Conservation (phyloP, 2,113 vertebrate species). For the Neofelis nebulosa region DNA sequence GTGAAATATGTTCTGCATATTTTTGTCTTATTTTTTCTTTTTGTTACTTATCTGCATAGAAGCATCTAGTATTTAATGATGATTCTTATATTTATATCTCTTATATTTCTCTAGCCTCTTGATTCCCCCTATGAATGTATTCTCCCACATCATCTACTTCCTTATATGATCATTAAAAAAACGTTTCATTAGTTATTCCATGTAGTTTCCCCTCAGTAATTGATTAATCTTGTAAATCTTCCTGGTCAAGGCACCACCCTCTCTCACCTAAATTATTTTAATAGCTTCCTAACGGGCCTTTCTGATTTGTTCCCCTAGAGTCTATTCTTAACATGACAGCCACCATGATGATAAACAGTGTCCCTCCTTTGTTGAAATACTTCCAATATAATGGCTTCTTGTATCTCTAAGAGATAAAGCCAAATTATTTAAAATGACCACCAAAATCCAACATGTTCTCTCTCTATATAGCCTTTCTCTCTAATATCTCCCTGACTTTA, state of each 20-base stretch:
- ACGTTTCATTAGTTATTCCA: background rate
- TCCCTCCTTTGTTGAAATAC: background rate
- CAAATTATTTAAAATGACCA: background rate
- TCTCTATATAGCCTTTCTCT: background rate
- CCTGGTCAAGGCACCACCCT: background rate
- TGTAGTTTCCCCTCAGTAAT: background rate
- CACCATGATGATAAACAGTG: background rate
- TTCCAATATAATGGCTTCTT: background rate
- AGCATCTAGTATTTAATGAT: background rate
- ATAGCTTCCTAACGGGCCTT: background rate
- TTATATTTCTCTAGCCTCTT: background rate
- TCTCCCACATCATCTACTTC: background rate
- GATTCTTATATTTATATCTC: background rate
- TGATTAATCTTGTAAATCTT: rapidly evolving
- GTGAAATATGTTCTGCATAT: background rate
- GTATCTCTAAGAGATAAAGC: background rate
- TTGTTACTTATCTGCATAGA: background rate
- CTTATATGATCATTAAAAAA: background rate
- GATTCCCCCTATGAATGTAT: background rate
- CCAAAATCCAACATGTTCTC: background rate
- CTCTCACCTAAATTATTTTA: background rate
- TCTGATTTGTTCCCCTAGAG: background rate
- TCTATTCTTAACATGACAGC: background rate
- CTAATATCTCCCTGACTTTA: background rate
- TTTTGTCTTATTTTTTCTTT: background rate